Percentiles rank a stretch among this genome's conserved stretches.
phyloP scores from a whole-genome alignment of 2,797 vertebrate species.

The Enteromius trimaculatus region DNA sequence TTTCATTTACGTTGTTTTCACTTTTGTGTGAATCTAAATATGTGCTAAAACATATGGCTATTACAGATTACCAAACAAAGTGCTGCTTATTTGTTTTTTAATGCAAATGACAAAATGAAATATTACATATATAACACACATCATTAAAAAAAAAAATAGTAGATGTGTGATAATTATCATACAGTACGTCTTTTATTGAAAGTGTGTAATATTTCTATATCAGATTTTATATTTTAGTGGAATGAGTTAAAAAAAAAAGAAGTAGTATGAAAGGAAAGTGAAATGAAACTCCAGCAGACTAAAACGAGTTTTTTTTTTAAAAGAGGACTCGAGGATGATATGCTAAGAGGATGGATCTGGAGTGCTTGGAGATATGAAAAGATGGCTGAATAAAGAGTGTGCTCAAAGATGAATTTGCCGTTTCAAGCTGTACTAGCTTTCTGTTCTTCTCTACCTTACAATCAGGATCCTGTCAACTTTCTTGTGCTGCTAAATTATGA shows the following conservation, averaged over 20 bases:
- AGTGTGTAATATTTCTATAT: not conserved
- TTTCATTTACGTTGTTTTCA: not conserved
- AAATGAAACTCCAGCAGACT: not conserved
- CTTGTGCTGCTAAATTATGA: conserved; percentile 41
- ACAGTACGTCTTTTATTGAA: not conserved
- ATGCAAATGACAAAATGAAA: too few species aligned
- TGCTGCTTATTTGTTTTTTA: not conserved
- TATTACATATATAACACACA: not conserved
- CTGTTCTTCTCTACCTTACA: not conserved
- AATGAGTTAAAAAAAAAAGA: not conserved
- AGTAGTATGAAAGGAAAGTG: not conserved
- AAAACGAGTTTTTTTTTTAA: not conserved
- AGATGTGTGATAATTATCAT: not conserved
- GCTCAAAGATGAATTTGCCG: conserved; percentile 5
- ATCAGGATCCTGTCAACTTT: conserved; percentile 11
- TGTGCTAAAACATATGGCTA: not conserved
- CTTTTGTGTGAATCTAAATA: not conserved
- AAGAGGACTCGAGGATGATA: not conserved
- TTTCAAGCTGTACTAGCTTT: conserved; percentile 8
- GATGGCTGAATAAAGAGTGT: not conserved
- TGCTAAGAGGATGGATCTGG: not conserved
- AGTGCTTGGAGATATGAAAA: conserved; percentile 9
- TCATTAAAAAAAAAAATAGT: not conserved
- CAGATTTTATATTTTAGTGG: not conserved
- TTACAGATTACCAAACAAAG: not conserved